phyloP scores from a whole-genome alignment of 2,797 vertebrate genomes.

The Petrocephalus sullivani region DNA sequence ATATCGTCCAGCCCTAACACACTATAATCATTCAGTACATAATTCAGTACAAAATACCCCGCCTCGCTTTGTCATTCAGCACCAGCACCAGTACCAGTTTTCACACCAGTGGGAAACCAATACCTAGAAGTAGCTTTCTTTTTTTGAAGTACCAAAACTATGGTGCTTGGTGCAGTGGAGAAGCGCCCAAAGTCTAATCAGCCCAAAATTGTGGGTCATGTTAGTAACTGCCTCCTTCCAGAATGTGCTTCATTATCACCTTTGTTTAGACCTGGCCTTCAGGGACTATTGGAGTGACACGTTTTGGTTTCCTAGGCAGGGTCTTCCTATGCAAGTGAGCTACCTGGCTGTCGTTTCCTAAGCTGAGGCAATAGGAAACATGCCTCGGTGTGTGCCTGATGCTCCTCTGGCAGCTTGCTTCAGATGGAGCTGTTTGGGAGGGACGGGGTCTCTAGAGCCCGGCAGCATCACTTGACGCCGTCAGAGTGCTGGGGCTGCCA shows the following conservation, averaged over 20 bases:
- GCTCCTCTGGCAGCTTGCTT: not conserved
- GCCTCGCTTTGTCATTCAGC: no score
- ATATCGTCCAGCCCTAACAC: no score
- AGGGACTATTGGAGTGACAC: not conserved
- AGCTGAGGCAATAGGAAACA: not conserved
- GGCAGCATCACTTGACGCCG: not conserved
- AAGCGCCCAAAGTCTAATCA: not conserved
- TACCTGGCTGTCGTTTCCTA: not conserved
- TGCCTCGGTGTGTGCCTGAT: not conserved
- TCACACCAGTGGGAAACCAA: no score
- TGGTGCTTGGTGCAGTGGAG: no score
- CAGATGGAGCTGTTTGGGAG: not conserved
- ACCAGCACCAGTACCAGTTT: no score
- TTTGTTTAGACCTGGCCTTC: slow-evolving; percentile 2
- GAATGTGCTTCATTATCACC: not conserved
- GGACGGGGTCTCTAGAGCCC: not conserved
- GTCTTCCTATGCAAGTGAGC: slow-evolving; percentile 1
- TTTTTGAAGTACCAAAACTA: no score
- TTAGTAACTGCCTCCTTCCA: not conserved
- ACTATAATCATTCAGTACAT: no score
- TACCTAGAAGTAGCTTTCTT: no score
- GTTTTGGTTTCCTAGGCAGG: not conserved
- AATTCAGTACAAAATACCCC: no score
- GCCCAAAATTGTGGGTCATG: not conserved
- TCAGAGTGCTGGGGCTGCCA: not conserved